Conservation (phyloP, 2,888 invertebrate genomes). For the Endomychus coccineus region DNA sequence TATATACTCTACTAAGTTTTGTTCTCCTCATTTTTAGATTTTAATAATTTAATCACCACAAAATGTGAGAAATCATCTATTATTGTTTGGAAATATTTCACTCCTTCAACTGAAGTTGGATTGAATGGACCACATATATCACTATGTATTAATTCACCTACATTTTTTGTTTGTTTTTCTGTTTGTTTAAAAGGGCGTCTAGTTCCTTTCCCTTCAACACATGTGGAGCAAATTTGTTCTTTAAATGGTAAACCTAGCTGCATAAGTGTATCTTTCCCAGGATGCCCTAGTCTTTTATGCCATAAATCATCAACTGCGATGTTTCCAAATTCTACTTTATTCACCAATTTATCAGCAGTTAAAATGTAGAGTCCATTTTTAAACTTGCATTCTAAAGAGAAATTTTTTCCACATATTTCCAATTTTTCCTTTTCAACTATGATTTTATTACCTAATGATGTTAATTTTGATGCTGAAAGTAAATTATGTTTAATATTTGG, state of each 20-base stretch:
- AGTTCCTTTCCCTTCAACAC: slow-evolving; percentile 11
- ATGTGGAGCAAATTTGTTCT: slow-evolving; percentile 12
- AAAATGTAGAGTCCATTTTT: slow-evolving; percentile 9
- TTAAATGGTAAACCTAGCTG: slow-evolving; percentile 7
- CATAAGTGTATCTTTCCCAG: slow-evolving; percentile 10
- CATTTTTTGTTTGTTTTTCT: neutral
- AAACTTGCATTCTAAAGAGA: slow-evolving; percentile 3
- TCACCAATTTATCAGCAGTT: slow-evolving; percentile 9
- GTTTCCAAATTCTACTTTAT: slow-evolving; percentile 8
- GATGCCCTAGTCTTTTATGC: slow-evolving; percentile 17
- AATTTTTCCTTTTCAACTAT: slow-evolving; percentile 7
- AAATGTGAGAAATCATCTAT: slow-evolving; percentile 10
- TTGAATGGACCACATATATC: slow-evolving; percentile 4
- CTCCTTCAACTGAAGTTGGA: neutral
- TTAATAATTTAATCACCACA: slow-evolving; percentile 4
- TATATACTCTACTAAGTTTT: slow-evolving; percentile 7
- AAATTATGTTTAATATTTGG: slow-evolving; percentile 14
- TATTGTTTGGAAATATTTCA: slow-evolving; percentile 5
- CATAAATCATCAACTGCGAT: slow-evolving; percentile 14
- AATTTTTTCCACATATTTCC: slow-evolving; percentile 4
- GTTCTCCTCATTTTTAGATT: slow-evolving; percentile 3
- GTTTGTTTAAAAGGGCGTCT: neutral
- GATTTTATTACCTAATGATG: slow-evolving; percentile 10
- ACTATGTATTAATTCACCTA: slow-evolving; percentile 8
- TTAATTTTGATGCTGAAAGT: slow-evolving; percentile 14